phyloP scores from a whole-genome alignment of 92 coral and sea anemone species.

The Porites rus region DNA sequence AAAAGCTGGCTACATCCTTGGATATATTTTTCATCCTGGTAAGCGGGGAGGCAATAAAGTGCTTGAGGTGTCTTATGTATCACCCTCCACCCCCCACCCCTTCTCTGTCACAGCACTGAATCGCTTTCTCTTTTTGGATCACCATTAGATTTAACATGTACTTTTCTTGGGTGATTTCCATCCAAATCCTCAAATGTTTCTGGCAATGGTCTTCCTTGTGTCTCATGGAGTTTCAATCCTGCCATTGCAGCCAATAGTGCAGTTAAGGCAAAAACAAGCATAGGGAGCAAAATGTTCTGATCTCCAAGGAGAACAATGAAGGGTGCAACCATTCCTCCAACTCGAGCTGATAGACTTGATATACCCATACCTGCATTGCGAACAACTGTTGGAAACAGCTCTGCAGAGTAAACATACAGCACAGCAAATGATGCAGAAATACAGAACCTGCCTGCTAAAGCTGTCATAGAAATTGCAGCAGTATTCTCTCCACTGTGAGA shows the following conservation, averaged over 20 bases:
- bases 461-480: slow-evolving; percentile 55
- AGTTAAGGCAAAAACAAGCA: slow-evolving; percentile 80
- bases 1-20: no score
- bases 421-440: slow-evolving; percentile 85
- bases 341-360: slow-evolving; percentile 73
- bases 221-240: slow-evolving; percentile 83
- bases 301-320: slow-evolving; percentile 83
- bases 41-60: no score
- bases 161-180: background rate
- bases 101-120: background rate
- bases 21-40: no score
- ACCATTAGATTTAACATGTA: background rate
- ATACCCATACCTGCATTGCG: slow-evolving; percentile 91
- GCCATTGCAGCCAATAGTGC: slow-evolving; percentile 73
- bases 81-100: no score
- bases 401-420: slow-evolving; percentile 82
- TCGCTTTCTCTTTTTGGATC: background rate
- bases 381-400: slow-evolving; percentile 90
- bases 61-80: no score
- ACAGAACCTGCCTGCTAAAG: slow-evolving; percentile 85
- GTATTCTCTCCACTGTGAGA: slow-evolving; percentile 42
- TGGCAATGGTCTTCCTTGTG: slow-evolving; percentile 83
- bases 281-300: slow-evolving; percentile 71
- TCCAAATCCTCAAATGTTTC: slow-evolving; percentile 89
- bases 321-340: slow-evolving; percentile 85